phyloP scores from a whole-genome alignment of 1,140 invertebrate species.

The Akabosia matsudoensis region DNA sequence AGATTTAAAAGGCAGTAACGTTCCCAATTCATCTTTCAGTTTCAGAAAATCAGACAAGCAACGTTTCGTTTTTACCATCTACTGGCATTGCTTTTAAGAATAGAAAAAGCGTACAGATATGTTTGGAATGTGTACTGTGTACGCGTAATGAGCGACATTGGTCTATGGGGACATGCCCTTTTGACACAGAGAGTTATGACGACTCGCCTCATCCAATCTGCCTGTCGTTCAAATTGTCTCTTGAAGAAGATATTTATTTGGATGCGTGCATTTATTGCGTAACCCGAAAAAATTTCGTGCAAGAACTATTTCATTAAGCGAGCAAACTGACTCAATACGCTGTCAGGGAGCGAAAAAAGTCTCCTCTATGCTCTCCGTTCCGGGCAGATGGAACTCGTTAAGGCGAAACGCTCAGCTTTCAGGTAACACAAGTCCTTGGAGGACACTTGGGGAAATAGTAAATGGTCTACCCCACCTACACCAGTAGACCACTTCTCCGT shows the following conservation, averaged over 20 bases:
- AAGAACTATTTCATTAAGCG: too few relatives aligned
- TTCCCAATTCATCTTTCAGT: not conserved
- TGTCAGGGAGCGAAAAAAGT: too few relatives aligned
- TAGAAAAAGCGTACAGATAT: not conserved
- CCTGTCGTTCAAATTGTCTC: constrained; percentile 1
- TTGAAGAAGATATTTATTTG: too few relatives aligned
- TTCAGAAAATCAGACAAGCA: not conserved
- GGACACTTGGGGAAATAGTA: not conserved
- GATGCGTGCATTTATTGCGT: too few relatives aligned
- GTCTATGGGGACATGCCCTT: constrained; percentile 36
- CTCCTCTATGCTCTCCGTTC: too few relatives aligned
- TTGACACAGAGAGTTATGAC: constrained; percentile 40
- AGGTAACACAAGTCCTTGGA: constrained; percentile 16
- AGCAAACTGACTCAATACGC: too few relatives aligned
- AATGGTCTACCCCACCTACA: not conserved
- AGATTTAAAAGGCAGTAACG: not conserved
- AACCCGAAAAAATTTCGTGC: too few relatives aligned
- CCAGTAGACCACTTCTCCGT: not conserved
- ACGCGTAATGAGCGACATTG: constrained; percentile 15
- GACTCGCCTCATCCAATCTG: constrained; percentile 8
- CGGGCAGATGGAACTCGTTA: constrained; percentile 47
- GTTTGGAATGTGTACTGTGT: not conserved
- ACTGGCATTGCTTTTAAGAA: too few relatives aligned
- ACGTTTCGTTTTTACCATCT: too few relatives aligned
- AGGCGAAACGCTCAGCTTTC: constrained; percentile 43